These are phyloP conservation scores for Brachionus koreanus DNA, from an alignment of 1,140 invertebrate species.

Conservation along the genomic window DNA sequence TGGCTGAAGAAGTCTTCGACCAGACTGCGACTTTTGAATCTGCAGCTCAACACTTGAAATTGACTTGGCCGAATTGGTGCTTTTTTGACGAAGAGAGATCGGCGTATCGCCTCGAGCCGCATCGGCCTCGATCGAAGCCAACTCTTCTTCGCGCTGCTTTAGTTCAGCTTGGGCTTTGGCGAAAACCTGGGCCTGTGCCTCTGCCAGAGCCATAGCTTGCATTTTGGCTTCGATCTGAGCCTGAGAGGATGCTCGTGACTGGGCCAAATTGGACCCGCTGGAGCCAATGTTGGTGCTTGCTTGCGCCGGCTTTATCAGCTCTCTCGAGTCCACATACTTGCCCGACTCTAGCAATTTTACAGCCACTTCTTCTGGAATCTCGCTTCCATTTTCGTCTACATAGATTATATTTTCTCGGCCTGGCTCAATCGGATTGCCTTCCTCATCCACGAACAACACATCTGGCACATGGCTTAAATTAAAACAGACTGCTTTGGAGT, in stretches of 20 bases:
- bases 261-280: neutral
- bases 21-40: conserved; percentile 21
- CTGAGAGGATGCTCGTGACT: neutral
- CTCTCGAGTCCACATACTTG: conserved; percentile 33
- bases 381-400: conserved; percentile 33
- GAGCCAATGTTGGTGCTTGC: neutral
- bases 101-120: neutral
- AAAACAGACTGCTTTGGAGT: neutral
- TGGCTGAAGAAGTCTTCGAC: neutral
- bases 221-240: neutral
- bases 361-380: conserved; percentile 26
- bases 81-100: neutral
- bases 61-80: neutral
- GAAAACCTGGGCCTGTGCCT: neutral
- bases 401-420: conserved; percentile 25
- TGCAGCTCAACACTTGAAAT: neutral
- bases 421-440: conserved; percentile 38
- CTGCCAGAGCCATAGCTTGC: neutral
- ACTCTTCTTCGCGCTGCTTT: conserved; percentile 5
- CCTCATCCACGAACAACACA: conserved; percentile 42
- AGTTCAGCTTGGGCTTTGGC: neutral
- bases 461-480: conserved; percentile 4
- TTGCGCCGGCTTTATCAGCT: neutral
- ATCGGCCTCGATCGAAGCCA: conserved; percentile 14
- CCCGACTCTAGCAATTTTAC: neutral